Base-by-base conservation (phyloP, 2,888 invertebrate genomes). In the Yponomeuta malinellus region DNA sequence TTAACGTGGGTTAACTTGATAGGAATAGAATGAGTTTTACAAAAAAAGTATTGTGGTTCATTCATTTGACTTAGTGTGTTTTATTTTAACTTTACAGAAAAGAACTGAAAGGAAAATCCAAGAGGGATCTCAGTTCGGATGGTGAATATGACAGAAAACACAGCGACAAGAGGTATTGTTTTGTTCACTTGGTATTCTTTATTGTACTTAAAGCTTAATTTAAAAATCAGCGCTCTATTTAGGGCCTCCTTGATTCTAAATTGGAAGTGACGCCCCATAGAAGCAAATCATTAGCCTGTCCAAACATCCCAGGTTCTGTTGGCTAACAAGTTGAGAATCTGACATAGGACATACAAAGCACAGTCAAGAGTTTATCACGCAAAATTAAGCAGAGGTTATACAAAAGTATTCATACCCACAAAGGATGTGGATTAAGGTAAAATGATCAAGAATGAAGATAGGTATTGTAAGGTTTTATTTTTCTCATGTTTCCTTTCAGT, bases 81-180 rank as follows among this genome's bases (percentile, higher is more conserved):
- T 8, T 15, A 15, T 15, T 12, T 59, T 5, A 9, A 43, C 9
- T 64, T 83, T 79, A 73, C 86, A 92, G 92, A 78, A 92, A 92
- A 83, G 92, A 92, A 78, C 78, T 91, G 75, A 93, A 92, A 80
- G 86, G 83, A 72, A 92, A 92, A 83, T 84, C 86, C 68, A 92
- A 92, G 80, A 84, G 92, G 73, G 92, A 92, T 73, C 83, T 87
- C 73, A 92, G 92, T 79, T 89, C 92, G 10, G 93, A 93, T 65
- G 89, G 89, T 66, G 93, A 93, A 75, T 93, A 91, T 78, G 93
- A 93, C 48, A 87, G 90, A 79, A 93, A 92, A 80, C 92, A 92
- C 75, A 80, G 80, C 76, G 92, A 92, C 71, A 93, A 90, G 77
- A 90, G 90, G 92, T 93, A 84, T 67, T 68, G 69, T 70, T 69